A percentile compares a stretch with the other conserved stretches of the same genome.
These are phyloP conservation scores for Chitala chitala DNA, from an alignment of 2,113 vertebrate genomes.

Conservation along the genomic window DNA sequence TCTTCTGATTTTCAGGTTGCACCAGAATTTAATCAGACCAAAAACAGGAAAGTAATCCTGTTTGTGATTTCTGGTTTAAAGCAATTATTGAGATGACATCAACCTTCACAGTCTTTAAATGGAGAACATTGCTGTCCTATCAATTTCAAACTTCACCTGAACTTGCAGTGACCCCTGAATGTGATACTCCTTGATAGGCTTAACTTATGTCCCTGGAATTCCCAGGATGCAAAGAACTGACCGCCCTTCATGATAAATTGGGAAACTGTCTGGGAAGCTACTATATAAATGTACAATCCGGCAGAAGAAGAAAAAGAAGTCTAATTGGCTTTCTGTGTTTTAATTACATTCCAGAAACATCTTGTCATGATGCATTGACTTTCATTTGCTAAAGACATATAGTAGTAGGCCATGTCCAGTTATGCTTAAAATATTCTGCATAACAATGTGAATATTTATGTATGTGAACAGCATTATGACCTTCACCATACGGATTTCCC, in stretches of 20 bases:
- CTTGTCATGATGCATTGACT: too few relatives aligned
- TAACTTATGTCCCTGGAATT: not conserved
- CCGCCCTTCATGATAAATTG: not conserved
- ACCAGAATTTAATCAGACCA: constrained; percentile 18
- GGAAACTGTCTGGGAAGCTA: not conserved
- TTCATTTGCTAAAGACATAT: too few relatives aligned
- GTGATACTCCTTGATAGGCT: not conserved
- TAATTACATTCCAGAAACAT: not conserved
- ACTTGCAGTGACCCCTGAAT: constrained; percentile 13
- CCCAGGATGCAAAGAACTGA: not conserved
- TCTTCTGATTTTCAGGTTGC: constrained; percentile 3
- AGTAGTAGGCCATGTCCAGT: too few relatives aligned
- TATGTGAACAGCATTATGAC: not conserved
- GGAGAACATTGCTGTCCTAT: not conserved
- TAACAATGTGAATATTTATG: too few relatives aligned
- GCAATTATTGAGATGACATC: constrained; percentile 21
- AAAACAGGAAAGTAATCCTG: constrained; percentile 5
- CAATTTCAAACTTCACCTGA: constrained; percentile 14
- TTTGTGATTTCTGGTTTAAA: constrained; percentile 23
- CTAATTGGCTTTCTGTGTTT: not conserved
- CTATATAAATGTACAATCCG: not conserved
- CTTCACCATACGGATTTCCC: not conserved
- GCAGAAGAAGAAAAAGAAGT: not conserved
- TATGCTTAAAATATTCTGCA: too few relatives aligned
- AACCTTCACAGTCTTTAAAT: constrained; percentile 7